These are phyloP conservation scores for Myrmophylax atrothorax DNA, from an alignment of 2,113 vertebrate genomes.

Conservation along the genomic window DNA sequence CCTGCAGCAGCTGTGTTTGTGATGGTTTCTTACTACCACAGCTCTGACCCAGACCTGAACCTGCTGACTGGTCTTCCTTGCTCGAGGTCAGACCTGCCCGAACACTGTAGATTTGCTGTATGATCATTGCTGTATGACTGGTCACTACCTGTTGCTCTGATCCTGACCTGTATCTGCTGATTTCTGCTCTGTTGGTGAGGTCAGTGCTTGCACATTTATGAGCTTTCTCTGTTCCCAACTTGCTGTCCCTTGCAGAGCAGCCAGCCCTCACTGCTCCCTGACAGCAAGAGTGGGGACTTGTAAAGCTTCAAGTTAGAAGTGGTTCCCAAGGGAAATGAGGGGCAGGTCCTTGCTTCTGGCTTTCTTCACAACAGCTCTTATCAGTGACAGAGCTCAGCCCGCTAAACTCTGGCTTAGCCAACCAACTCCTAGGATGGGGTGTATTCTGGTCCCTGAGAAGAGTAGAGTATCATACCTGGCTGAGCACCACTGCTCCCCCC, in stretches of 20 bases:
- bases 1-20: background rate
- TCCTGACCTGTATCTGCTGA: background rate
- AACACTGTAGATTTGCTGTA: background rate
- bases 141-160: background rate
- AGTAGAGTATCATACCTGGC: background rate
- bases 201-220: background rate
- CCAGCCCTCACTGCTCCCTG: background rate
- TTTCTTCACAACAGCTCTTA: background rate
- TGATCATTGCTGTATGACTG: background rate
- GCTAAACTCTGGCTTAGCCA: background rate
- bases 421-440: background rate
- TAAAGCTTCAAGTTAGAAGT: background rate
- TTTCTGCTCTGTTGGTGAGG: background rate
- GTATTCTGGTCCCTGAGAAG: background rate
- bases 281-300: background rate
- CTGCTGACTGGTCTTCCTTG: background rate
- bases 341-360: background rate
- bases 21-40: rapidly evolving
- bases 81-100: background rate
- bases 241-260: background rate
- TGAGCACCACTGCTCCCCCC: background rate
- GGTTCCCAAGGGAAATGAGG: background rate
- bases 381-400: background rate
- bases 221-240: background rate
- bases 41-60: background rate